Base-by-base conservation (phyloP, 1,140 invertebrate species). In the Hylyphantes graminicola region DNA sequence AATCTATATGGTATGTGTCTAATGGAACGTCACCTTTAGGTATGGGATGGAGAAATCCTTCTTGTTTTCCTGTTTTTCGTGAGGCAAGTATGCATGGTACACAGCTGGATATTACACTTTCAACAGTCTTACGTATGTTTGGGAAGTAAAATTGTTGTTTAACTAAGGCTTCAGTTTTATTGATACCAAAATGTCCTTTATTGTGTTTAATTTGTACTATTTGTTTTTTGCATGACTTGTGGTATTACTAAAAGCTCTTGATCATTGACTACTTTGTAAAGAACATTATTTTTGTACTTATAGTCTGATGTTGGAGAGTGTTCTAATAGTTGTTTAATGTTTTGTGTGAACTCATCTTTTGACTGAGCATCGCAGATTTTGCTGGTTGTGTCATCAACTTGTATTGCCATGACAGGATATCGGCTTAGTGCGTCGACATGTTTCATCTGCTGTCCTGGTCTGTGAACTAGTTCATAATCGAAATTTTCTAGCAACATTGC, bases 1-100 rank as follows among this genome's bases (percentile, higher is more conserved):
- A 76, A 50, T 76, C 74, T 17, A 61, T 61, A 48, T 76, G 74
- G 54, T 76, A 76, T 67, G 64, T 67, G 64, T 67, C 64, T 11
- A 67, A 7, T 21, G 64, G 64, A 11, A 67, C 13, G 64, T 21
- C 64, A 4, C 19, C 64, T 67, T 67, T 67, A 11, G 64, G 64
- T 2, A 67, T 67, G 13, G 64, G 64, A 67, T 67, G 64, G 10
- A 67, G 19, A 67, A 17, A 67, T 15, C 19, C 64, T 67, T 67
- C 64, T 67, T 67, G 15, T 67, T 21, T 67, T 21, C 19, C 64
- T 11, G 64, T 67, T n/a, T 67, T 67, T 15, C 13, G 19, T 67
- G 64, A n/a, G 21, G 64, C 15, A 67, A 67, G 64, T 61, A 65
- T 65, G 63, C 63, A 65, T 17, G 63, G 63, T 11, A 65, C 21